Base-by-base conservation (phyloP, 2,888 invertebrate genomes). In the Agrotis ipsilon region DNA sequence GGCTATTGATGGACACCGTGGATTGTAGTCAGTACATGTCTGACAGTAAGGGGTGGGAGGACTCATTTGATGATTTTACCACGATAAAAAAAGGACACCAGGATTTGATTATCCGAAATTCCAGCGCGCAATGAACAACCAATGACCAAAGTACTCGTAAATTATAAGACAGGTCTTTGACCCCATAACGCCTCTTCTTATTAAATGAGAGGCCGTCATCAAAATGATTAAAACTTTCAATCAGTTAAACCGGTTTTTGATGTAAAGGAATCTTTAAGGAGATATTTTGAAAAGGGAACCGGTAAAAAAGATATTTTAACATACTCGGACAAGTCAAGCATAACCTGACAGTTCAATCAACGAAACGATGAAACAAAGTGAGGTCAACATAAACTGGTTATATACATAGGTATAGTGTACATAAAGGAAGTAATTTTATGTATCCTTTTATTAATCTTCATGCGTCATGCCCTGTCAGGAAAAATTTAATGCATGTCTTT, bases 211-310 rank as follows among this genome's bases (percentile, higher is more conserved):
- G 0, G 32, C 55, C 52, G n/a, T 45, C 54, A 13, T 48, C 66
- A 54, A 60, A 71, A 66, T 59, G 0, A 59, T 21, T 67, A 49
- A 73, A 73, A 54, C 11, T 49, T 67, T 60, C 54, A 74, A 73
- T 73, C 67, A 66, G 13, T 32, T 27, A 73, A 73, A 74, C 59
- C 9, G 74, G 73, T 72, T 67, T 49, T 46, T 49, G 3, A 19
- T 19, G 27, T n/a, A 64, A 32, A 32, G 32, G 32, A 32, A 7
- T 32, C 5, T 5, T 51, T 43, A 43, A 67, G 39, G 48, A 49
- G 39, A 43, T 48, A 18, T 27, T 21, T n/a, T 4, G 19, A 21
- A 64, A 49, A 57, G 46, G 43, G 13, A 67, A 74, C 39, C 45
- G 39, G 45, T n/a, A 16, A 45, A 27, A 55, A 27, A 24, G 5